phyloP scores from a whole-genome alignment of 2,113 vertebrate genomes.

The Semnopithecus entellus region DNA sequence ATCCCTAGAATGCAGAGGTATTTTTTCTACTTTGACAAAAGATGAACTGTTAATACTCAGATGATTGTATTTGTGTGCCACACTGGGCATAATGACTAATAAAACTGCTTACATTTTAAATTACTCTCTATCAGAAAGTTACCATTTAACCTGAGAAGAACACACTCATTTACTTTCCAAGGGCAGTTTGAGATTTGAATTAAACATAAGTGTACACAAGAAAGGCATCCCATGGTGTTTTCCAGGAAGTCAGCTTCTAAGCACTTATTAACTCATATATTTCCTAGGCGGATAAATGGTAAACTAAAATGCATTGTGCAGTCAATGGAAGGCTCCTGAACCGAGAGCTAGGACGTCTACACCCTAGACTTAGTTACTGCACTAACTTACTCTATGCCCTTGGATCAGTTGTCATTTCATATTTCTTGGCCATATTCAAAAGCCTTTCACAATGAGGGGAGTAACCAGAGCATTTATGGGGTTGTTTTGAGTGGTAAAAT shows the following conservation, averaged over 20 bases:
- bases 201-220: slow-evolving; percentile 75
- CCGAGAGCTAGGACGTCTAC: background rate
- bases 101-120: slow-evolving; percentile 71
- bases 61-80: slow-evolving; percentile 57
- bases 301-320: slow-evolving; percentile 31
- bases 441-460: background rate
- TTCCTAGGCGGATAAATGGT: slow-evolving; percentile 64
- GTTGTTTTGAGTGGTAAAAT: background rate
- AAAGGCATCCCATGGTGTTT: slow-evolving; percentile 64
- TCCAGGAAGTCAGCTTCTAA: slow-evolving; percentile 64
- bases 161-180: slow-evolving; percentile 68
- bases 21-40: slow-evolving; percentile 51
- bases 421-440: background rate
- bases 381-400: background rate
- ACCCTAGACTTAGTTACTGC: background rate
- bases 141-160: slow-evolving; percentile 68
- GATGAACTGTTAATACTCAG: slow-evolving; percentile 58
- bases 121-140: slow-evolving; percentile 64
- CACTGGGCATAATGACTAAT: slow-evolving; percentile 62
- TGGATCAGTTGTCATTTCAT: background rate
- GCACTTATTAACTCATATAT: slow-evolving; percentile 63
- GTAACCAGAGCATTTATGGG: background rate
- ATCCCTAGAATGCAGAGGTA: background rate
- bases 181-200: slow-evolving; percentile 65
- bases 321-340: background rate